phyloP scores from a whole-genome alignment of 64 coral and sea anemone species.

The Pachyseris speciosa region DNA sequence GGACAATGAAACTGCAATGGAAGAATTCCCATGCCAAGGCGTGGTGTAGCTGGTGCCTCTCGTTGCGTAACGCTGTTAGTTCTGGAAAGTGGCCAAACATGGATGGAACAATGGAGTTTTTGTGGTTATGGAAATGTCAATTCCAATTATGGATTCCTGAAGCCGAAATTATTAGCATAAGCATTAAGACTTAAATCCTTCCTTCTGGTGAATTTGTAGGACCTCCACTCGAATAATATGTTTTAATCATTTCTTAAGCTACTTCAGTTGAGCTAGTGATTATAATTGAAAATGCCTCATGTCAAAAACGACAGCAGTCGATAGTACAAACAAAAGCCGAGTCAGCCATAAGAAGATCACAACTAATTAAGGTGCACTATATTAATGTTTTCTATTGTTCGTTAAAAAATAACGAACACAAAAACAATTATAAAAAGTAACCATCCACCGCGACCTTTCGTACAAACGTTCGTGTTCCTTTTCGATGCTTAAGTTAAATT shows the following conservation, averaged over 20 bases:
- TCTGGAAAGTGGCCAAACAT: constrained; percentile 7
- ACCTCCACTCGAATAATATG: constrained; percentile 4
- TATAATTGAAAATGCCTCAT: no score
- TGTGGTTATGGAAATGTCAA: neutral
- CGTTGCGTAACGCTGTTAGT: neutral
- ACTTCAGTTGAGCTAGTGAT: neutral
- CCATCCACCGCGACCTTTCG: no score
- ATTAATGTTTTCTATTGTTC: no score
- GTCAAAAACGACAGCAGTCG: no score
- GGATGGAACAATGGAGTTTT: constrained; percentile 1
- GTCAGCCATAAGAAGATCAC: neutral
- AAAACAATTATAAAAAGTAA: no score
- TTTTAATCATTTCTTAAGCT: neutral
- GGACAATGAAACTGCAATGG: neutral
- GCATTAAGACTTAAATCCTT: constrained; percentile 13
- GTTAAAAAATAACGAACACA: no score
- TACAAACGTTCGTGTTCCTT: no score
- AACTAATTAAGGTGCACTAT: neutral
- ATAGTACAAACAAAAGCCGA: no score
- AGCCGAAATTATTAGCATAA: neutral
- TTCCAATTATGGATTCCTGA: constrained; percentile 28
- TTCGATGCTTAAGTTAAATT: no score
- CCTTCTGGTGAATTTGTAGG: neutral
- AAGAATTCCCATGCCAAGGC: constrained; percentile 11
- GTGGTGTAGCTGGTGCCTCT: neutral